These are phyloP conservation scores for Trichonephila clavipes DNA, from an alignment of 1,140 invertebrate species.

Conservation along the genomic window DNA sequence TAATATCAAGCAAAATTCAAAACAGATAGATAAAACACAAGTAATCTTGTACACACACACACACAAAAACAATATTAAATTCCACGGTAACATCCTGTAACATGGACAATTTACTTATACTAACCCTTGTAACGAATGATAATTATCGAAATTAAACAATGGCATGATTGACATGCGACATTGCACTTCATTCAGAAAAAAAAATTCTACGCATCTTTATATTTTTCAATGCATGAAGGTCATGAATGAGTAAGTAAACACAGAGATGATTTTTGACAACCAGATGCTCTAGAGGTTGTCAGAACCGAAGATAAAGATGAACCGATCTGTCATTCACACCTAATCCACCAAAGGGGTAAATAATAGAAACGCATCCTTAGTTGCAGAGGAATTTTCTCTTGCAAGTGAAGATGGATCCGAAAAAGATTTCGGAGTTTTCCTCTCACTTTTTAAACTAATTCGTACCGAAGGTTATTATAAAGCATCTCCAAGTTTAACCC, in stretches of 20 bases:
- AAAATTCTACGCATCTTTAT: not conserved
- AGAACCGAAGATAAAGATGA: not conserved
- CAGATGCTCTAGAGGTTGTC: not conserved
- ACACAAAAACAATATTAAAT: not conserved
- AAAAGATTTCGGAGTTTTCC: not conserved
- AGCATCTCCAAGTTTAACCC: no score
- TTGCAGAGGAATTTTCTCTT: not conserved
- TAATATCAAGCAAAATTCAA: not conserved
- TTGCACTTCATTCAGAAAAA: not conserved
- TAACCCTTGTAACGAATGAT: not conserved
- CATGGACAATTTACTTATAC: conserved; percentile 8
- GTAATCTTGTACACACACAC: not conserved
- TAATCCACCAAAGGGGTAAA: not conserved
- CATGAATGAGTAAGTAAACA: not conserved
- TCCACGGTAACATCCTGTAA: not conserved
- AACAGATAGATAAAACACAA: not conserved
- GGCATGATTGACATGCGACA: not conserved
- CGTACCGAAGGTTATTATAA: no score
- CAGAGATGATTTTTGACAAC: not conserved
- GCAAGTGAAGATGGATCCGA: not conserved
- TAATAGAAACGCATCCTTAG: not conserved
- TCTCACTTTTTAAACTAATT: no score
- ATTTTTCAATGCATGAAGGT: not conserved
- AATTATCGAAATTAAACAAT: conserved; percentile 19
- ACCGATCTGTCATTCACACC: not conserved